Base-by-base conservation (phyloP, 1,140 invertebrate genomes). In the Drosophila pandora region DNA sequence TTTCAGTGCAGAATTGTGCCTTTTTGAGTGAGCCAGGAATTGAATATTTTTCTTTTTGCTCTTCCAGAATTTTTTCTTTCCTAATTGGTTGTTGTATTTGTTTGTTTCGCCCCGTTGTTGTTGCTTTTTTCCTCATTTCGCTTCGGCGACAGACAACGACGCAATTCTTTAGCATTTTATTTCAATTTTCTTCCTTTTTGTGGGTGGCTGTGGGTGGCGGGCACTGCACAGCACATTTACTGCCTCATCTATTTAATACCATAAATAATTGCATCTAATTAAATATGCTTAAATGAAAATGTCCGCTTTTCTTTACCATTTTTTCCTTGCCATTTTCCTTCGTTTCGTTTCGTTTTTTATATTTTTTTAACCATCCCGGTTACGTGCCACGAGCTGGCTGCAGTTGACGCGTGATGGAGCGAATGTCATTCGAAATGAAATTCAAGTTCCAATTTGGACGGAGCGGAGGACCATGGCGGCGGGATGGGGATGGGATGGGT, bases 261-360 rank as follows among this genome's bases (percentile, higher is more conserved):
- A 90, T 90, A 90, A 90, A 90, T 90, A 90, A 90, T 90, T 90
- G 90, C 90, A 90, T 90, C 90, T 90, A 90, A 90, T 90, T 90
- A 90, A 90, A 90, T 90, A 90, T 90, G 89, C 90, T 90, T 89
- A 90, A 90, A 90, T 90, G 90, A 90, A 90, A 90, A 90, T 90
- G 90, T 90, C 89, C 90, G 74, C 74, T 77, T 81, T 82, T 79
- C 80, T 87, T 78, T 65, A 59, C n/a, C 52, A 53, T 65, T 61
- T 55, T 50, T 59, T 32, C 39, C 53, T 47, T 22, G 7, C 43
- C 43, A 22, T 47, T 22, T 47, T 47, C 21, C 21, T 47, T 43
- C 41, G 47, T 59, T 61, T 59, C 32, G 28, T 30, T 48, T 61
- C 28, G 13, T 41, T 55, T 37, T n/a, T 41, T 55, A 10, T 17